Evolutionary conservation across 2,113 vertebrate genomes (phyloP).

Genomic region (Tetrax tetrax): DNA sequence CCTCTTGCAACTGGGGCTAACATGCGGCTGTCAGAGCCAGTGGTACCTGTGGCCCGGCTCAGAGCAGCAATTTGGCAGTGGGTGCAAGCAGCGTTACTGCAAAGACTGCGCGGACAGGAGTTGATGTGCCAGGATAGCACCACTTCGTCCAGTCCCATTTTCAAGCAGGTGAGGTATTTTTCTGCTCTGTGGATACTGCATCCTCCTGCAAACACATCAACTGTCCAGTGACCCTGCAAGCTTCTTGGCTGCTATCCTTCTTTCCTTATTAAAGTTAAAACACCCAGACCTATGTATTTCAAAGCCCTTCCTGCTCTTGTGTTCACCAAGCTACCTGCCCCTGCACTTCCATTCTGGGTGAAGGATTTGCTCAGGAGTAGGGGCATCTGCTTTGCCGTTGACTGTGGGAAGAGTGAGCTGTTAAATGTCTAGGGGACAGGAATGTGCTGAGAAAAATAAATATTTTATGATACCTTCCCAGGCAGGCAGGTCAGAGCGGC

Average conservation of each 20-base stretch:
- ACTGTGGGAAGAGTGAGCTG: background rate
- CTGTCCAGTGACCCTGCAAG: background rate
- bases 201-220: fast-evolving
- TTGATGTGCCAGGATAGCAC: fast-evolving
- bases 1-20: background rate
- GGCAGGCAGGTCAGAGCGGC: background rate
- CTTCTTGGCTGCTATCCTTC: background rate
- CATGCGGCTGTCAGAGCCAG: fast-evolving
- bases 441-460: background rate
- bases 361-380: background rate
- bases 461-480: background rate
- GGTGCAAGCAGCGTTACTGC: background rate
- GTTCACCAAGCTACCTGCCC: background rate
- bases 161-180: background rate
- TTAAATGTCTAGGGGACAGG: background rate
- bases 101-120: background rate
- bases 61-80: background rate
- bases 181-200: background rate
- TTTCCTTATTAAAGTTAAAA: background rate
- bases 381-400: background rate
- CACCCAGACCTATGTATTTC: background rate
- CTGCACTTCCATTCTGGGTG: background rate
- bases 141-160: background rate
- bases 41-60: fast-evolving
- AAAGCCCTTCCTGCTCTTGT: background rate